Percentiles rank a stretch among this genome's conserved stretches.
These are phyloP conservation scores for Lamprotornis superbus DNA, from an alignment of 2,113 vertebrate genomes.

Conservation along the genomic window DNA sequence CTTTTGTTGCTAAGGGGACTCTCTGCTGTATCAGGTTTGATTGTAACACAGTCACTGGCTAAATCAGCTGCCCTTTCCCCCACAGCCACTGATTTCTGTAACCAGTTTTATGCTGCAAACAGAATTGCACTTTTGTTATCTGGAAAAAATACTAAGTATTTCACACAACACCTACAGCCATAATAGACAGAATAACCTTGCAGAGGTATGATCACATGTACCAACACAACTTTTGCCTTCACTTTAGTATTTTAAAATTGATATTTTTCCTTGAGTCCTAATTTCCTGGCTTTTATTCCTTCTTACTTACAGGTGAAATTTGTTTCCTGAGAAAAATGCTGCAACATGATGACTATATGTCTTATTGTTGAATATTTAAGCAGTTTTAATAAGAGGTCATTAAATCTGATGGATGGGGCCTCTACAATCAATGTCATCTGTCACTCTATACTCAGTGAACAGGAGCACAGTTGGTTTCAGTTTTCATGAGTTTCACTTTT, in stretches of 20 bases:
- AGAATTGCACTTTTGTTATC: neutral
- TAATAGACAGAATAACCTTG: neutral
- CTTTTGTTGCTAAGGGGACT: neutral
- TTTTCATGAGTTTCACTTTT: neutral
- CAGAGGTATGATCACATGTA: neutral
- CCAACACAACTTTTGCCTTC: neutral
- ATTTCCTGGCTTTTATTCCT: neutral
- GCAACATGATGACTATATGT: neutral
- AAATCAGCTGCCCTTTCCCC: neutral
- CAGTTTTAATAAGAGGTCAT: neutral
- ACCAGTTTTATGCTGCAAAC: neutral
- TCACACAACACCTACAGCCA: neutral
- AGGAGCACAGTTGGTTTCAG: neutral
- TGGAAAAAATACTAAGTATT: neutral
- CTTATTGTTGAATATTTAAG: neutral
- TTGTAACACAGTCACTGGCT: neutral
- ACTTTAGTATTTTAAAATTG: neutral
- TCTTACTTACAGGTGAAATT: neutral
- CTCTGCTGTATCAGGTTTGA: neutral
- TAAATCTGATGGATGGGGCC: neutral
- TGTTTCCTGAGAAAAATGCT: neutral
- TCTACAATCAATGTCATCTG: neutral
- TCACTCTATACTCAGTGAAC: neutral
- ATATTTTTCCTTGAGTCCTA: neutral
- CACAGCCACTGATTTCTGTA: neutral